Conservation (phyloP, 2,888 invertebrate genomes). For the Xestia ashworthii region DNA sequence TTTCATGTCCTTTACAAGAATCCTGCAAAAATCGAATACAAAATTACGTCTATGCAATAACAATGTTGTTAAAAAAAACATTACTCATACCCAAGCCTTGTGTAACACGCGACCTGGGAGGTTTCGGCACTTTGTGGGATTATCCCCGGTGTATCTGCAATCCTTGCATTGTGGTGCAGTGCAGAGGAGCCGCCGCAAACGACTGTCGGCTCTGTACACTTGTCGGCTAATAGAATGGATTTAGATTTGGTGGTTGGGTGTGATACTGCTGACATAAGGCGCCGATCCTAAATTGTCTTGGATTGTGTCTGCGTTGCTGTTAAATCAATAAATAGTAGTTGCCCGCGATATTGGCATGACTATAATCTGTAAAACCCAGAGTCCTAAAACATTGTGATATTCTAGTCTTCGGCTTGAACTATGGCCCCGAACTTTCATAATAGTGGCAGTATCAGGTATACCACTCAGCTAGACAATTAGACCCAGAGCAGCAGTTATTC, state of each 20-base stretch:
- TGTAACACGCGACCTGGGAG: slow-evolving; percentile 76
- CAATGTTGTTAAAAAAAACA: slow-evolving; percentile 26
- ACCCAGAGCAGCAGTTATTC: background rate
- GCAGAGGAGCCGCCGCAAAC: slow-evolving; percentile 52
- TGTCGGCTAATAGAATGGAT: slow-evolving; percentile 49
- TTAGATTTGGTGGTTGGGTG: slow-evolving; percentile 36
- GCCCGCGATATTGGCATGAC: too few relatives aligned
- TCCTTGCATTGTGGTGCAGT: slow-evolving; percentile 65
- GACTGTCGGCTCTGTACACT: slow-evolving; percentile 52
- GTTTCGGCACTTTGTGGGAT: slow-evolving; percentile 83
- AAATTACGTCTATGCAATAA: background rate
- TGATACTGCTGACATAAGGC: slow-evolving; percentile 32
- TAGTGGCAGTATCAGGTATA: too few relatives aligned
- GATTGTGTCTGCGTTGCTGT: too few relatives aligned
- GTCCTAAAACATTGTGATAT: background rate
- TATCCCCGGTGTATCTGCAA: slow-evolving; percentile 72
- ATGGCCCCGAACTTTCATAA: too few relatives aligned
- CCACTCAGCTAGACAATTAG: background rate
- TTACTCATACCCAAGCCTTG: background rate
- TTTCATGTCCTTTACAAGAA: too few relatives aligned
- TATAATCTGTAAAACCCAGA: background rate
- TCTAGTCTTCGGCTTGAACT: background rate
- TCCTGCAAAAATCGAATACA: background rate
- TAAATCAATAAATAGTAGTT: background rate
- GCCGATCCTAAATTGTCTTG: background rate